A percentile compares a stretch with the other conserved stretches of the same genome.
Evolutionary conservation across 1,140 invertebrate species (phyloP).

Genomic region (Trichonephila inaurata): DNA sequence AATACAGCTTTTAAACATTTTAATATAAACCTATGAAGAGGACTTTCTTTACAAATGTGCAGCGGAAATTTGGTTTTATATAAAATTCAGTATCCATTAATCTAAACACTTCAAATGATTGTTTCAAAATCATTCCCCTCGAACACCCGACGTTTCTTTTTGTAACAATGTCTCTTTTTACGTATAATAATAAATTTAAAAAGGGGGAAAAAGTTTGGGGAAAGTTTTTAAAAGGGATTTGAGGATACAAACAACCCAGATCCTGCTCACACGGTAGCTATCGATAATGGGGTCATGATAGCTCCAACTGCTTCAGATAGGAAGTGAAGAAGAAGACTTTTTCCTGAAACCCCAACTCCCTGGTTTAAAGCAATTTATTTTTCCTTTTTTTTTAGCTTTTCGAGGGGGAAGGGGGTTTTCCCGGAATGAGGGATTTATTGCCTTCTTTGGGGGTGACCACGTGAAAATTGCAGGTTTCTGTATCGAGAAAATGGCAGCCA

Average conservation of each 20-base stretch:
- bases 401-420: background rate
- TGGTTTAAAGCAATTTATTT: conserved; percentile 58
- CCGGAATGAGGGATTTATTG: background rate
- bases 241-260: background rate
- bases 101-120: too few species aligned
- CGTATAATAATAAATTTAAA: too few species aligned
- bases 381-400: background rate
- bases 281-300: conserved; percentile 53
- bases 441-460: background rate
- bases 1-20: too few species aligned
- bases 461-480: background rate
- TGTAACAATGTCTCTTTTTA: too few species aligned
- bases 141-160: too few species aligned
- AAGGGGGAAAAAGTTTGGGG: background rate
- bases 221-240: too few species aligned
- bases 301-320: conserved; percentile 42
- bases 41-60: too few species aligned
- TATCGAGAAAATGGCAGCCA: background rate
- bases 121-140: too few species aligned
- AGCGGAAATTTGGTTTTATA: too few species aligned
- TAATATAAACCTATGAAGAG: too few species aligned
- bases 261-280: conserved; percentile 43
- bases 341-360: conserved; percentile 19
- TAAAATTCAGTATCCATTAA: too few species aligned
- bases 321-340: conserved; percentile 40